Percentiles rank a stretch among this genome's conserved stretches.
phyloP scores from a whole-genome alignment of 2,888 invertebrate species.

The Hyppa rectilinea region DNA sequence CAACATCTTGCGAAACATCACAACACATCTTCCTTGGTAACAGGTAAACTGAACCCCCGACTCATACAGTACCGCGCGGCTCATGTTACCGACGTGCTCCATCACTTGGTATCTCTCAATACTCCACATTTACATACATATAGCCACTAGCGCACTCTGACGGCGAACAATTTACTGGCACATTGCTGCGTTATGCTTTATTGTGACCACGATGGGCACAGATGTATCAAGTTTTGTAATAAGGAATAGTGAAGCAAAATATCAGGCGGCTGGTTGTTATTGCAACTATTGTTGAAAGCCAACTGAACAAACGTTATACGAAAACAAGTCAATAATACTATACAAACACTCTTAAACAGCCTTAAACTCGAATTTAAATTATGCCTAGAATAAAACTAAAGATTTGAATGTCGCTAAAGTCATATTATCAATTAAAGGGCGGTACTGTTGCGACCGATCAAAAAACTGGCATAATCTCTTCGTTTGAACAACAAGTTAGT shows the following conservation, averaged over 20 bases:
- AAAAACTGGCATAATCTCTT: neutral
- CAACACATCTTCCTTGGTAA: too few species aligned
- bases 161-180: conserved; percentile 5
- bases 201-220: neutral
- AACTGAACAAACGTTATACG: neutral
- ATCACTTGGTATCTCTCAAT: conserved; percentile 12
- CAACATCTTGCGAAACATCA: neutral
- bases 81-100: conserved; percentile 6
- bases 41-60: neutral
- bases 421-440: neutral
- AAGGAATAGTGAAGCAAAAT: neutral
- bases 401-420: neutral
- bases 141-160: conserved; percentile 12
- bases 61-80: neutral
- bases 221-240: conserved; percentile 2
- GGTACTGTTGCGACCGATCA: neutral
- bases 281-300: neutral
- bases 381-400: neutral
- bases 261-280: neutral
- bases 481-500: too few species aligned
- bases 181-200: conserved; percentile 12
- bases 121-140: conserved; percentile 41
- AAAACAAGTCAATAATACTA: too few species aligned
- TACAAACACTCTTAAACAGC: too few species aligned
- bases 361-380: too few species aligned